phyloP scores from a whole-genome alignment of 2,113 vertebrate genomes.

The Phycodurus eques region DNA sequence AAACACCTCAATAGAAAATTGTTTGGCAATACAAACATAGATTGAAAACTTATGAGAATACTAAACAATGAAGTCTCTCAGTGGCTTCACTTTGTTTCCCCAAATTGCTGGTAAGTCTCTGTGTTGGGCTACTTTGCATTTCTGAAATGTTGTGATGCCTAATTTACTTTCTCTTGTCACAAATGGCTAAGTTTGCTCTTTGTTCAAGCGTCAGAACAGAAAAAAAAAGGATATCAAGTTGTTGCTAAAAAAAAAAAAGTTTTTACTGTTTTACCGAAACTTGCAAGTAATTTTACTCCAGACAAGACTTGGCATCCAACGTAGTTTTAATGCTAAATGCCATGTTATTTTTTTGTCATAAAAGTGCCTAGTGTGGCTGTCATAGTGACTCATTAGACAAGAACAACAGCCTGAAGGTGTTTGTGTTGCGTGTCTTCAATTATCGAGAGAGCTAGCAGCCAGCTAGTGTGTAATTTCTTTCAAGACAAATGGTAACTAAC shows the following conservation, averaged over 20 bases:
- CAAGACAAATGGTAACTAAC: constrained; percentile 32
- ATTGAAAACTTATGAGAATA: too few relatives aligned
- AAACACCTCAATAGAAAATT: too few relatives aligned
- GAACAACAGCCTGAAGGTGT: constrained; percentile 70
- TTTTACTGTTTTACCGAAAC: not conserved
- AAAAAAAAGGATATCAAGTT: constrained; percentile 20
- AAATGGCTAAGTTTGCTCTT: constrained; percentile 12
- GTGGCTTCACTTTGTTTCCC: not conserved
- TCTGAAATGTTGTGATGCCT: constrained; percentile 23
- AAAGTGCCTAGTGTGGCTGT: constrained; percentile 46
- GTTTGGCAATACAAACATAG: too few relatives aligned
- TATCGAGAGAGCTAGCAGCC: constrained; percentile 67
- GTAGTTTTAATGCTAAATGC: constrained; percentile 14
- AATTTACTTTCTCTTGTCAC: constrained; percentile 26
- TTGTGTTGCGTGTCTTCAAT: constrained; percentile 68
- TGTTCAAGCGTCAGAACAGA: not conserved
- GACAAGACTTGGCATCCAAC: constrained; percentile 38
- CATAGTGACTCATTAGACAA: constrained; percentile 64
- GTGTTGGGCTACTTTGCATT: not conserved
- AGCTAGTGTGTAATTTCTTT: constrained; percentile 65
- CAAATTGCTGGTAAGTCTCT: not conserved
- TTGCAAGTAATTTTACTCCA: constrained; percentile 15
- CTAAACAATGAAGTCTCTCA: not conserved
- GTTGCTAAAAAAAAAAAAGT: not conserved
- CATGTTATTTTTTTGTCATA: constrained; percentile 40